Conservation (phyloP, 2,888 invertebrate genomes). For the Acrobasis repandana region DNA sequence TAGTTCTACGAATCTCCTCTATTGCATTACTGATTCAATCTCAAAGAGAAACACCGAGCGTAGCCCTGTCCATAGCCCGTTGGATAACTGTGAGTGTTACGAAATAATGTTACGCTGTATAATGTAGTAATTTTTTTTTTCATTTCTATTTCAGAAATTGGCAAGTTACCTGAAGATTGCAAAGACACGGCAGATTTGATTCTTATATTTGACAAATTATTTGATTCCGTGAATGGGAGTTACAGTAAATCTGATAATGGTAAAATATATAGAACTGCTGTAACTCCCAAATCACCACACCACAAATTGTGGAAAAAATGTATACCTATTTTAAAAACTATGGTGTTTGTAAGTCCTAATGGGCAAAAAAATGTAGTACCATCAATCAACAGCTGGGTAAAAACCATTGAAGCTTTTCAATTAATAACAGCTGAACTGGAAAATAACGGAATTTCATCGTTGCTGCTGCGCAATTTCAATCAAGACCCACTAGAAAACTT, state of each 20-base stretch:
- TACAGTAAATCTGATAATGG: conserved; percentile 17
- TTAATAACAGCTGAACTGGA: conserved; percentile 9
- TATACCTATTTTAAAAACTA: conserved; percentile 28
- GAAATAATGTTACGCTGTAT: too few species aligned
- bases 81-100: too few species aligned
- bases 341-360: conserved; percentile 25
- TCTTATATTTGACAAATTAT: conserved; percentile 26
- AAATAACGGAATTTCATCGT: conserved; percentile 14
- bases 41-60: too few species aligned
- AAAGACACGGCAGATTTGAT: conserved; percentile 25
- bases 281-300: conserved; percentile 29
- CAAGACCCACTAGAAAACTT: conserved; percentile 29
- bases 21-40: too few species aligned
- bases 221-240: conserved; percentile 27
- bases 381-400: conserved; percentile 31
- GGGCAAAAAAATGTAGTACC: conserved; percentile 23
- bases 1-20: too few species aligned
- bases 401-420: conserved; percentile 28
- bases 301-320: conserved; percentile 28
- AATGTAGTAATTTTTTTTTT: too few species aligned
- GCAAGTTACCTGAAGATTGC: conserved; percentile 11
- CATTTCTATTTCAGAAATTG: conserved; percentile 14
- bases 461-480: conserved; percentile 30
- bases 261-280: conserved; percentile 29
- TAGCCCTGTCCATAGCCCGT: too few species aligned